Conservation (phyloP, 2,113 vertebrate species). For the Ahaetulla prasina region DNA sequence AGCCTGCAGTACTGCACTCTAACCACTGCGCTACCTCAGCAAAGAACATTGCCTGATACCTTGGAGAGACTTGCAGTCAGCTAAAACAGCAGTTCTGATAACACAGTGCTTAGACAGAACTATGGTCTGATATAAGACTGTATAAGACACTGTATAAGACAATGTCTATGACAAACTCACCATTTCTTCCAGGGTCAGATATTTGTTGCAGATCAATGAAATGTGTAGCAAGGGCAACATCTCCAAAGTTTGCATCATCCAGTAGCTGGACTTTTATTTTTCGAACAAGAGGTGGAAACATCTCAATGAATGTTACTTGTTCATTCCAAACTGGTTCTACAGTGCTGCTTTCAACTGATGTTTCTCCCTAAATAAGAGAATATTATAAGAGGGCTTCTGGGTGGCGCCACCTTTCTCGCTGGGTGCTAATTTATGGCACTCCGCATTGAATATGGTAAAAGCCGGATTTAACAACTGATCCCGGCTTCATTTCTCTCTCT, state of each 20-base stretch:
- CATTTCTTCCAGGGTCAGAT: slow-evolving; percentile 83
- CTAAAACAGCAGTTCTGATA: not conserved
- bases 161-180: slow-evolving; percentile 54
- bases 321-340: slow-evolving; percentile 85
- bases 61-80: not conserved
- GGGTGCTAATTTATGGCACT: no score
- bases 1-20: no score
- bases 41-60: not conserved
- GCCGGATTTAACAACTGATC: no score
- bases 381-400: rapidly evolving
- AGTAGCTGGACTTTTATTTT: slow-evolving; percentile 84
- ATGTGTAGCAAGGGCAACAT: slow-evolving; percentile 83
- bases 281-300: slow-evolving; percentile 87
- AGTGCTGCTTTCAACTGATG: slow-evolving; percentile 74
- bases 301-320: slow-evolving; percentile 90
- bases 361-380: slow-evolving; percentile 79
- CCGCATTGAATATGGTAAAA: no score
- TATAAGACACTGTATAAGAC: no score
- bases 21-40: no score
- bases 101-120: not conserved
- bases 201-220: slow-evolving; percentile 87
- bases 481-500: no score
- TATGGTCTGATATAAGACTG: not conserved
- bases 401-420: no score
- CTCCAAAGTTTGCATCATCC: slow-evolving; percentile 81